Base-by-base conservation (phyloP, 2,797 vertebrate species). In the Spondyliosoma cantharus region DNA sequence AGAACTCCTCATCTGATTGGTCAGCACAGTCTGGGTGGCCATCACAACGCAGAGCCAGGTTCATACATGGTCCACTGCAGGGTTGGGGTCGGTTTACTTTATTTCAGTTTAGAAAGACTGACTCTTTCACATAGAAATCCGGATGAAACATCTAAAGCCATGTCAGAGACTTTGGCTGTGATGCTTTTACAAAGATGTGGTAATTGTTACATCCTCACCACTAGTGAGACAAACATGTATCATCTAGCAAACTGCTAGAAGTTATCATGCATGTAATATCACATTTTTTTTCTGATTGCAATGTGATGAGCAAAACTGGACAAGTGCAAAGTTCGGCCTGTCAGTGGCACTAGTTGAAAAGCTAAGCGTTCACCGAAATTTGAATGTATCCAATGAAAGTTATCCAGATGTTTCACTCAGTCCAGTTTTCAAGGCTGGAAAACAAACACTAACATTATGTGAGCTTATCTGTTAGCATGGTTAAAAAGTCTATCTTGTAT, bases 1-100 rank as follows among this genome's bases (percentile, higher is more conserved):
- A 96, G 82, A 93, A 93, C 71, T 94, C 94, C 84, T 97, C 97
- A 0, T 97, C 97, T 0, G 96, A 97, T 78, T 90, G 94, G 83
- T 97, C 96, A 2, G 84, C 53, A n/a, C 97, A 97, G 93, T 97
- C 95, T 0, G 92, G 82, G 49, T 93, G 86, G 9, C 96, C 96
- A 2, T 97, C 94, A 24, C 97, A 97, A 7, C 86, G 95, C 54
- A 95, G 90, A n/a, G 83, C 93, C 87, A 91, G 88, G 37, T 94
- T 89, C 84, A 97, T 82, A 90, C 97, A 97, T 25, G 93, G 94
- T 7, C 97, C 96, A 0, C 90, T 94, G 91, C 32, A 81, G 71
- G 64, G 70, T 75, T 4, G 14, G 20, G 22, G 43, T 78, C 43
- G 70, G 54, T 65, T 76, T 27, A 83, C 20, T 86, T 82, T 37